Evolutionary conservation across 1,140 invertebrate genomes (phyloP).

Genomic region (Acromyrmex charruanus): DNA sequence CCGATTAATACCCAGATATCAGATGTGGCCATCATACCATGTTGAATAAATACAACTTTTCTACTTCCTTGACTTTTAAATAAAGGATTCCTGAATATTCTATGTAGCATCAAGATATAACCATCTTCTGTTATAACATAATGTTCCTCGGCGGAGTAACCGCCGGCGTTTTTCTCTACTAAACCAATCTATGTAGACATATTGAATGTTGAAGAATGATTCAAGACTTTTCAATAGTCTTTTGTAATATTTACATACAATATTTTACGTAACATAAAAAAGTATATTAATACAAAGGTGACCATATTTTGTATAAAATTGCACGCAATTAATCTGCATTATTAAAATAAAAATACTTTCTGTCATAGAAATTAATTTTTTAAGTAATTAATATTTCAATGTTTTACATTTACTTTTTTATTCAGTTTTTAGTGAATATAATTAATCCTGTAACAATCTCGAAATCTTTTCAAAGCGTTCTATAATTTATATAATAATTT

Average conservation of each 20-base stretch:
- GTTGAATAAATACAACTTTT: slow-evolving; percentile 85
- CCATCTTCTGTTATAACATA: slow-evolving; percentile 85
- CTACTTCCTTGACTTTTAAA: slow-evolving; percentile 18
- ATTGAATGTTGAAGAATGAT: not conserved
- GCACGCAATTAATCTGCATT: not conserved
- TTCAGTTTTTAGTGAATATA: not conserved
- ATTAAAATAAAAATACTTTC: not conserved
- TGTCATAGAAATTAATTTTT: not conserved
- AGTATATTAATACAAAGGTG: not conserved
- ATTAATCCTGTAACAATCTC: not conserved
- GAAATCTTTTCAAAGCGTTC: not conserved
- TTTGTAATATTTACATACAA: not conserved
- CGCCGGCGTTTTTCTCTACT: slow-evolving; percentile 72
- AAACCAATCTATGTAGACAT: slow-evolving; percentile 75
- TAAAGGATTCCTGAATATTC: slow-evolving; percentile 82
- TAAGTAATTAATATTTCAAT: not conserved
- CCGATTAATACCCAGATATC: slow-evolving; percentile 85
- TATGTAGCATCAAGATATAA: slow-evolving; percentile 85
- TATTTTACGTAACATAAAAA: not conserved
- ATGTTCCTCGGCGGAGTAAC: slow-evolving; percentile 86
- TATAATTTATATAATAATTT: not conserved
- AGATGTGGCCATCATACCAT: slow-evolving; percentile 86
- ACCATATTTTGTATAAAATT: not conserved
- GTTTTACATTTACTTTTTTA: not conserved
- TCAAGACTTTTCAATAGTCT: not conserved